Percentiles rank a stretch among this genome's conserved stretches.
Evolutionary conservation across 2,888 invertebrate species (phyloP).

Genomic region (Parnassius apollo): DNA sequence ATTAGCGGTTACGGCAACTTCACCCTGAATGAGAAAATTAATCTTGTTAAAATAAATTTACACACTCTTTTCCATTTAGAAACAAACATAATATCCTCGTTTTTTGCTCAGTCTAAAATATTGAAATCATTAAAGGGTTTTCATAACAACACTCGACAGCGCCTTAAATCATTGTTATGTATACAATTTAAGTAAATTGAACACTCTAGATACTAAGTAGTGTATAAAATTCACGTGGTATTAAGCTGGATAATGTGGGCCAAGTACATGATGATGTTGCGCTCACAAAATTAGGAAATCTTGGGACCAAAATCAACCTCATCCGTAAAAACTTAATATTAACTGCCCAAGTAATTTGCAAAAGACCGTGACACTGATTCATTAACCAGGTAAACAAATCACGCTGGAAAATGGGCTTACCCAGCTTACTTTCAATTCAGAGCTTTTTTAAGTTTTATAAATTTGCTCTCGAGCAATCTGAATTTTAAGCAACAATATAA

Average conservation of each 20-base stretch:
- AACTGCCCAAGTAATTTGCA: conserved; percentile 75
- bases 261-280: conserved; percentile 78
- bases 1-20: too few species aligned
- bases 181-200: conserved; percentile 72
- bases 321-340: conserved; percentile 76
- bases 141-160: conserved; percentile 40
- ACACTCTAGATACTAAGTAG: conserved; percentile 76
- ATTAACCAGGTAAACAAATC: conserved; percentile 74
- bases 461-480: too few species aligned
- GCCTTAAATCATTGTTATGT: conserved; percentile 70
- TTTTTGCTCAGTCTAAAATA: neutral
- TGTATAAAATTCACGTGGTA: conserved; percentile 78
- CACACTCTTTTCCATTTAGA: too few species aligned
- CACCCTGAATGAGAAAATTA: too few species aligned
- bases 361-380: conserved; percentile 75
- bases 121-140: conserved; percentile 21
- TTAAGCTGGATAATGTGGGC: conserved; percentile 71
- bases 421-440: neutral
- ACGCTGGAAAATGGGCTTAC: conserved; percentile 36
- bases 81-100: too few species aligned
- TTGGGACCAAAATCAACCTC: conserved; percentile 74
- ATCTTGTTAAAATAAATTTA: too few species aligned
- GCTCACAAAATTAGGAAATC: conserved; percentile 78
- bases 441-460: too few species aligned
- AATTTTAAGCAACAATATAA: too few species aligned